Conservation (phyloP, 2,888 invertebrate species). For the Allacma fusca region DNA sequence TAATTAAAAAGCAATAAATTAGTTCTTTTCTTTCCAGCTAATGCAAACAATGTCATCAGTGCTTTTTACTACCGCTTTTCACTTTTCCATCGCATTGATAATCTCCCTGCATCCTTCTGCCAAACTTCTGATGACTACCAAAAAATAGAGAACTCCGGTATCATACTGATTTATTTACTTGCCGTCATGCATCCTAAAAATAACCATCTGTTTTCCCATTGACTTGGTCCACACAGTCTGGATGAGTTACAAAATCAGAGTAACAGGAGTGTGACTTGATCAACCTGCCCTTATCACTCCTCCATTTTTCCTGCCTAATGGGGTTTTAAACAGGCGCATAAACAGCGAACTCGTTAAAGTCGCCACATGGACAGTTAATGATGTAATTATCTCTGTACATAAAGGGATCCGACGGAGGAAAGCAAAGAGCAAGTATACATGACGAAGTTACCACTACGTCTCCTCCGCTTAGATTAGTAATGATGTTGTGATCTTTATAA, state of each 20-base stretch:
- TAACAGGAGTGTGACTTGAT: neutral
- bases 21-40: slow-evolving; percentile 16
- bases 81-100: neutral
- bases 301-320: neutral
- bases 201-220: neutral
- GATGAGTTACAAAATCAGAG: too few species aligned
- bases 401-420: neutral
- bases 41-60: slow-evolving; percentile 28
- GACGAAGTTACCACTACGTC: neutral
- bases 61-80: neutral
- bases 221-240: too few species aligned
- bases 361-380: too few species aligned
- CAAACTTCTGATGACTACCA: too few species aligned
- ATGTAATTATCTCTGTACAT: neutral
- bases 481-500: neutral
- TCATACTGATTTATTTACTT: neutral
- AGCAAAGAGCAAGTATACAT: neutral
- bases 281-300: neutral
- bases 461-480: too few species aligned
- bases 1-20: slow-evolving; percentile 57
- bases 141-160: too few species aligned
- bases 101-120: too few species aligned
- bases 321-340: neutral
- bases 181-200: neutral
- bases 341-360: neutral